Evolutionary conservation across 2,888 invertebrate species (phyloP), one percentile per base, ranked within the genome.

Genomic region (Ormyrus nitidulus): DNA sequence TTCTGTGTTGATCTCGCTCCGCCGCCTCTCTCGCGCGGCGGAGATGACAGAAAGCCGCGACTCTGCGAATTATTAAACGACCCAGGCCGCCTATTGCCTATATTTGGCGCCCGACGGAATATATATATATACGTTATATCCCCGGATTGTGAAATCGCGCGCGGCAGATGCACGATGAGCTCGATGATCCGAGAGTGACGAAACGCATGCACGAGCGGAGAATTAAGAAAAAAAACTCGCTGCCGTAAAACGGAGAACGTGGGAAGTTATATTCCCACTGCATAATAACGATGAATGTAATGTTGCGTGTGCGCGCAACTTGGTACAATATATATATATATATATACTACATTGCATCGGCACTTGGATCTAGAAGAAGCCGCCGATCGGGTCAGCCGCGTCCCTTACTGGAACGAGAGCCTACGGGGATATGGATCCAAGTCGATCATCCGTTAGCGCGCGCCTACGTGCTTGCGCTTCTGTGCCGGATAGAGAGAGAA

Each of bases 381-480:
- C 49, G 5, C 7, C 48, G 49, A 59, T 58, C 9, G 9, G 19
- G 49, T 51, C 51, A n/a, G 44, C 19, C 51, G 5, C 7, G 13
- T 44, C 46, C 46, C 48, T 44, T 48, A n/a, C 9, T 48, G 7
- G 19, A 13, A 51, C 53, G 49, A 44, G 62, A 44, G 62, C 58
- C 49, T 34, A 4, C 11, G 58, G 46, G 74, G 58, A 77, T 77
- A 64, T 64, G 53, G 62, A 77, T 77, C 62, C 56, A 69, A 70
- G 70, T 77, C 61, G 69, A 69, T 77, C 61, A 69, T 77, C 77
- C 77, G 64, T 70, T 77, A 70, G 54, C 34, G n/a, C 56, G 34
- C 34, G 34, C 34, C 34, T 34, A 34, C 34, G 34, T 34, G 34
- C 34, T 4, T 0, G 34, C 34, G 34, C 34, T 34, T 34, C 34